Base-by-base conservation (phyloP, 2,797 vertebrate species). In the Vipera ursinii region DNA sequence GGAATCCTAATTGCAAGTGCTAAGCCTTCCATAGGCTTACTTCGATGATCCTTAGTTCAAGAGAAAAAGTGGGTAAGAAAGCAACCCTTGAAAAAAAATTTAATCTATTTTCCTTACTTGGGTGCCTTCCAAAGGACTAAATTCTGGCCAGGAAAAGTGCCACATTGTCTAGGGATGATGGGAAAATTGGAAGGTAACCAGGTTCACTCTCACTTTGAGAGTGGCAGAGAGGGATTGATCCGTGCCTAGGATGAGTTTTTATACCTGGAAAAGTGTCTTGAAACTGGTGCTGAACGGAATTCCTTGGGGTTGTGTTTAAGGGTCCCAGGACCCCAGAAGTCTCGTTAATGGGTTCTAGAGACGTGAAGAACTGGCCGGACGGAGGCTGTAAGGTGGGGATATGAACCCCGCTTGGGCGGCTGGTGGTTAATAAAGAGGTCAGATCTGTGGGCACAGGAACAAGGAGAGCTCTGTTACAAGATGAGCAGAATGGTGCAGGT, bases 211-310 rank as follows among this genome's bases (percentile, higher is more conserved):
- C 51, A 32, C 65, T 13, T 32, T 15, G 65, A 24, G 2, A 90
- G 53, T 6, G 53, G 65, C 51, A 56, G 65, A 28, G 22, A 22
- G 26, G 88, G 59, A 48, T 61, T 89, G 63, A 48, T 90, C 94
- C 48, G 93, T 0, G 78, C 8, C 51, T 38, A 87, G 69, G 92
- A 89, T 22, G 90, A 92, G 20, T 55, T 91, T 91, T 97, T 94
- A 96, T 99, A 99, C 99, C 99, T 99, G 99, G 99, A 98, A 99
- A 99, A 96, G 99, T 98, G 98, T 99, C 99, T 97, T 99, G 99
- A 98, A 99, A 99, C 97, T 99, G 99, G 98, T 99, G 99, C 98
- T 99, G 99, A 96, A 98, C 98, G 98, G 99, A 98, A 95, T 98
- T 99, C 96, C 99, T 99, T 96, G 98, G 97, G 97, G 97, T 98